phyloP scores from a whole-genome alignment of 2,797 vertebrate species.

The Danio choprae region DNA sequence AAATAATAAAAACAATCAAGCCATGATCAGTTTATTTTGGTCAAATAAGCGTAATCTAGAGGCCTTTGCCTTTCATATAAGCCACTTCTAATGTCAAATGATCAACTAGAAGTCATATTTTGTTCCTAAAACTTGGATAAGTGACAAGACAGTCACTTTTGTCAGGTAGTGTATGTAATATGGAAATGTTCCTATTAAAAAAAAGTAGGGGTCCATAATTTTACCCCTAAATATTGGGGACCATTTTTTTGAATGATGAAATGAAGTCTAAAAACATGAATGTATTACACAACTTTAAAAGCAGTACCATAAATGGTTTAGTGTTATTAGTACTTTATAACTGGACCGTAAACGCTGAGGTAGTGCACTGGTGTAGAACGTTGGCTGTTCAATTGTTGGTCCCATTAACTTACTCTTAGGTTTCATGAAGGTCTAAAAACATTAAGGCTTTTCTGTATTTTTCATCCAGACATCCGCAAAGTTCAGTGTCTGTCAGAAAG shows the following conservation, averaged over 20 bases:
- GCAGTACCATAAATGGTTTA: slow-evolving; percentile 2
- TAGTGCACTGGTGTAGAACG: slow-evolving; percentile 45
- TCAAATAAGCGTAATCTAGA: too few species aligned
- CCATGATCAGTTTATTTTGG: too few species aligned
- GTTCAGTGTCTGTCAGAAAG: background rate
- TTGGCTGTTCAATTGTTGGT: background rate
- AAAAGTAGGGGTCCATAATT: background rate
- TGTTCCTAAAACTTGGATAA: too few species aligned
- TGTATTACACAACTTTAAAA: background rate
- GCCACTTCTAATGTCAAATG: too few species aligned
- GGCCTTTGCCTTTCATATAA: too few species aligned
- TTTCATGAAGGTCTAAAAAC: background rate
- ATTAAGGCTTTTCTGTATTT: background rate
- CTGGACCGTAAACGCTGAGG: slow-evolving; percentile 44
- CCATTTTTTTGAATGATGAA: too few species aligned
- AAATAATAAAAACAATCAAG: too few species aligned
- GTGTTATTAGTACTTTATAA: background rate
- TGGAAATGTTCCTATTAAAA: too few species aligned
- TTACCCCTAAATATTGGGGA: background rate
- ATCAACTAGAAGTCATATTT: too few species aligned
- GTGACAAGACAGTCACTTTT: too few species aligned
- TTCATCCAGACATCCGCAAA: background rate
- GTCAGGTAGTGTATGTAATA: background rate
- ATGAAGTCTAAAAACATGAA: background rate
- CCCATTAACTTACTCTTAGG: background rate